Evolutionary conservation across 2,888 invertebrate species (phyloP), one percentile per base, ranked within the genome.

Genomic region (Mythimna pallens): DNA sequence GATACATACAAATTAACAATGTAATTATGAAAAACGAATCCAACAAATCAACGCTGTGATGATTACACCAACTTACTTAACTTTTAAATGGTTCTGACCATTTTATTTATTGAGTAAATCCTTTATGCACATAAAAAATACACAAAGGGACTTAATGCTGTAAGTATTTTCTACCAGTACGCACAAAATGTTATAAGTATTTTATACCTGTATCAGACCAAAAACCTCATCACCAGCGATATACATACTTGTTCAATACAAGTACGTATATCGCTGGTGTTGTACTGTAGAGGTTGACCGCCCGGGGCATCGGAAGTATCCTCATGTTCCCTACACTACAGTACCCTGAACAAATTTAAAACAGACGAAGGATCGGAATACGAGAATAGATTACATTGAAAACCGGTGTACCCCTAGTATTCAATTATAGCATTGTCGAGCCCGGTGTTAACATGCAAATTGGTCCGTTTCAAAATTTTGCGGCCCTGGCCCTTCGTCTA

Each of bases 371-470:
- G 84, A 85, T 87, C 80, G 83, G 83, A 79, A 83, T 86, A 87
- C 83, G 83, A 80, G 89, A 91, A 90, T 90, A 89, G 90, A 92
- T 93, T 93, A 92, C 92, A 90, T 86, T 80, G 86, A 88, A 90
- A 89, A 87, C 86, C 54, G 57, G 30, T 14, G 59, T 73, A 62
- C 67, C 80, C 73, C 85, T 88, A 88, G 88, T 89, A 93, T 94
- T 94, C 93, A 94, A 94, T 94, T 93, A 94, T 91, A 87, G 87
- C 87, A 90, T 92, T 92, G 92, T 91, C 87, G 87, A 63, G 78
- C 78, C 83, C 80, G 86, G 89, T 91, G 94, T 94, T 94, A 94
- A 93, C 94, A 95, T 95, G 94, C 90, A 95, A 95, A 95, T 95
- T 93, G 91, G 90, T 85, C 90, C 91, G 90, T 92, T 92, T 90